phyloP scores from a whole-genome alignment of 2,797 vertebrate genomes.

The Menidia menidia region DNA sequence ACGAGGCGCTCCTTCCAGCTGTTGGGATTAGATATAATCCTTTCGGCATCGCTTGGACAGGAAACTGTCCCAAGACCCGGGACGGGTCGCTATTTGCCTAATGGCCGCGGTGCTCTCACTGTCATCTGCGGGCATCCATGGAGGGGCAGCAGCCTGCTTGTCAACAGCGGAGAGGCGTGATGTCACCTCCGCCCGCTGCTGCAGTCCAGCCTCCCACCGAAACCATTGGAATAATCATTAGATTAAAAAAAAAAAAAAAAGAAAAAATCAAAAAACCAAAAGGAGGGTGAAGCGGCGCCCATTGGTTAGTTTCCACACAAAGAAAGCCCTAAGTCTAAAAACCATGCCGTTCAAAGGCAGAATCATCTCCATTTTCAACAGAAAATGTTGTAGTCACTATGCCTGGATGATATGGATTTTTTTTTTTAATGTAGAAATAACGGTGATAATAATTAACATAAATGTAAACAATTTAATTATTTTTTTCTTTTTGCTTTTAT shows the following conservation, averaged over 20 bases:
- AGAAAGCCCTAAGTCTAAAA: too few species aligned
- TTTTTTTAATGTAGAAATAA: too few species aligned
- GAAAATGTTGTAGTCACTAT: too few species aligned
- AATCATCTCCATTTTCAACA: too few species aligned
- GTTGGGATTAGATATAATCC: slow-evolving; percentile 38
- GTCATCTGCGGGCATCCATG: slow-evolving; percentile 31
- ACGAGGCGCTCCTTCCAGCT: slow-evolving; percentile 42
- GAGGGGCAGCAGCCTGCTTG: slow-evolving; percentile 25
- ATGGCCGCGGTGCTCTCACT: slow-evolving; percentile 43
- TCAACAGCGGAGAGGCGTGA: slow-evolving; percentile 59
- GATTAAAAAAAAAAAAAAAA: background rate
- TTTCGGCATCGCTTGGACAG: slow-evolving; percentile 10
- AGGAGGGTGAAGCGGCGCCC: background rate
- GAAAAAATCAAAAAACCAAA: background rate
- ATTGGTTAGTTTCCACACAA: background rate
- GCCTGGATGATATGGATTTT: too few species aligned
- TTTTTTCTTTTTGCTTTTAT: too few species aligned
- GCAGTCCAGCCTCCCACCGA: slow-evolving; percentile 2
- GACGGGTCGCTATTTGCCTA: slow-evolving; percentile 11
- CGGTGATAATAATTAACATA: too few species aligned
- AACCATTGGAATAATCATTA: background rate
- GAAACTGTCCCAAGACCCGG: background rate
- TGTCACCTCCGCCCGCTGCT: slow-evolving; percentile 73
- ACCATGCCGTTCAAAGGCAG: too few species aligned
- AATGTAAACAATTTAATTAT: too few species aligned